Base-by-base conservation (phyloP, 1,140 invertebrate genomes). In the Polyergus mexicanus region DNA sequence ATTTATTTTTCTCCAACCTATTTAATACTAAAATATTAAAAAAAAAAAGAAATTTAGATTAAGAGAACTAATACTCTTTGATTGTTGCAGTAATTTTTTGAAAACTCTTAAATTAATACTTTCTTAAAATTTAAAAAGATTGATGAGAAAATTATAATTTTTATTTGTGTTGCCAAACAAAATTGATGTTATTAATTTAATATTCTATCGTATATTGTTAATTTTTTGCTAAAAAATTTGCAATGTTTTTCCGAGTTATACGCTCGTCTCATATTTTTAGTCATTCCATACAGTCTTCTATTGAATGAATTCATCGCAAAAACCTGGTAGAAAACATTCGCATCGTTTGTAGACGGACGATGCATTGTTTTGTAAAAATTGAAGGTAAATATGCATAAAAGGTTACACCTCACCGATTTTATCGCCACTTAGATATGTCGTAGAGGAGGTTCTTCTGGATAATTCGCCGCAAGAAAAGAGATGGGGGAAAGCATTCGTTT, bases 291-390 rank as follows among this genome's bases (percentile, higher is more conserved):
- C 6, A 13, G 44, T 19, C 8, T 71, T 51, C 13, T 71, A 54
- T 68, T 32, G 3, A 22, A 68, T 68, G n/a, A 25, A 56, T 32
- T n/a, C 10, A 51, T 71, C 25, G 44, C 0, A 44, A 51, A 38
- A 54, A 19, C 1, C 7, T 38, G 28, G 41, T 22, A 66, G 28
- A 32, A 35, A 54, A 19, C 11, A 16, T 41, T 35, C 51, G 28
- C 28, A 54, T 63, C 28, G 22, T 78, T 54, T 6, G 11, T 32
- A 35, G 19, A 63, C 4, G 13, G 5, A 19, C 7, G n/a, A 41
- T 68, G 13, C 44, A 22, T 38, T n/a, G 38, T 22, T 80, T 80
- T 80, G 13, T 10, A 56, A 28, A 80, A 80, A 80, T 68, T 51
- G 28, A 38, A 44, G n/a, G n/a, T n/a, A n/a, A n/a, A n/a, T n/a